Evolutionary conservation across 2,888 invertebrate genomes (phyloP), one percentile per base, ranked within the genome.

Genomic region (Cylloceria caligata): DNA sequence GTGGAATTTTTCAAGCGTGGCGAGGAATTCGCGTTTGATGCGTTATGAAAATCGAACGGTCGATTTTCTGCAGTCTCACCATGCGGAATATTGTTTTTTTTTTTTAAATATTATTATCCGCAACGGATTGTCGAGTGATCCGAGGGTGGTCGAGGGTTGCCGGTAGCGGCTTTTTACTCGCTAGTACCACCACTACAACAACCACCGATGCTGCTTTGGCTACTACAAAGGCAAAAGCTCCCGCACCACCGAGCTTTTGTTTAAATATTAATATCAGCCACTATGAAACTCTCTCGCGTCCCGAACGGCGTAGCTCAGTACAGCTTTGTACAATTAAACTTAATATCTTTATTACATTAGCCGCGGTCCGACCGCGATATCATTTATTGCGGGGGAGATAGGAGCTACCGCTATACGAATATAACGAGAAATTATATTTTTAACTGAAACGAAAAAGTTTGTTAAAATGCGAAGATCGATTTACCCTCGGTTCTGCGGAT

Each of bases 191-290:
- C 47, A n/a, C n/a, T n/a, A n/a, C n/a, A n/a, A n/a, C n/a, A 19
- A 67, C 42, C 39, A 39, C 52, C 60, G 19, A 27, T 52, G 21
- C 49, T 30, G 45, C 42, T 67, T 67, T 49, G 39, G 57, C 60
- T 47, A 84, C 62, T 62, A 85, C 88, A 88, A 89, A 88, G 86
- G 74, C 74, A 80, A 74, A 84, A 84, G 80, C 83, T 84, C 64
- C 75, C 81, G 21, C 74, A n/a, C 65, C 27, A 67, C 83, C 73
- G 75, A 67, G 85, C 88, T 89, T 90, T 90, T 87, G 85, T 88
- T 87, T 89, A 88, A 90, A 89, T 89, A 90, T 90, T 90, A 90
- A 90, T 90, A 89, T 88, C 87, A 80, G 42, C 72, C 34, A 45
- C 55, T 39, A 30, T 68, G 84, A 85, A 87, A 87, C 84, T 86